A percentile compares a stretch with the other conserved stretches of the same genome.
Evolutionary conservation across 1,140 invertebrate genomes (phyloP).

Genomic region (Phthorimaea operculella): DNA sequence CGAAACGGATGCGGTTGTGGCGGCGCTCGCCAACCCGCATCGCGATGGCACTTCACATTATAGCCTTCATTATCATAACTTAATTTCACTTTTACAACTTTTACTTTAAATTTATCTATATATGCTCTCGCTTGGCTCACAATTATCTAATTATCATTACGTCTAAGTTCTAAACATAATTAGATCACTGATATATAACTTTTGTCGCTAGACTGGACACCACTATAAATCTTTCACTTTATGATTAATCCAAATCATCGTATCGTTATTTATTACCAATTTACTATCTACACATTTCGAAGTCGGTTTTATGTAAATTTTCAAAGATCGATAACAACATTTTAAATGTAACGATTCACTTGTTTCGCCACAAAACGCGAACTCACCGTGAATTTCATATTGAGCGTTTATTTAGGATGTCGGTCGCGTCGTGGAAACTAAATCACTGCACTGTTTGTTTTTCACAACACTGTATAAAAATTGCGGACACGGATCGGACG

Average conservation of each 20-base stretch:
- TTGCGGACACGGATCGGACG: constrained; percentile 34
- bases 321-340: too few relatives aligned
- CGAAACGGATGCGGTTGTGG: constrained; percentile 17
- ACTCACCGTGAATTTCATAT: constrained; percentile 67
- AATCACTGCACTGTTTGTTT: constrained; percentile 44
- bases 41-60: constrained; percentile 45
- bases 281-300: neutral
- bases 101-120: constrained; percentile 33
- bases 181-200: neutral
- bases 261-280: neutral
- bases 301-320: neutral
- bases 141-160: constrained; percentile 1
- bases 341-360: constrained; percentile 5
- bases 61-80: constrained; percentile 49
- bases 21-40: constrained; percentile 45
- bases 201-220: too few relatives aligned
- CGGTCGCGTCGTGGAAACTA: constrained; percentile 46
- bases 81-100: constrained; percentile 62
- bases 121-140: neutral
- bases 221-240: too few relatives aligned
- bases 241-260: too few relatives aligned
- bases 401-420: constrained; percentile 46
- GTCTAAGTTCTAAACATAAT: neutral
- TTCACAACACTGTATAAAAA: constrained; percentile 33
- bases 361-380: constrained; percentile 26